Evolutionary conservation across 2,113 vertebrate genomes (phyloP), one percentile per base, ranked within the genome.

Genomic region (Hydrolagus affinis): DNA sequence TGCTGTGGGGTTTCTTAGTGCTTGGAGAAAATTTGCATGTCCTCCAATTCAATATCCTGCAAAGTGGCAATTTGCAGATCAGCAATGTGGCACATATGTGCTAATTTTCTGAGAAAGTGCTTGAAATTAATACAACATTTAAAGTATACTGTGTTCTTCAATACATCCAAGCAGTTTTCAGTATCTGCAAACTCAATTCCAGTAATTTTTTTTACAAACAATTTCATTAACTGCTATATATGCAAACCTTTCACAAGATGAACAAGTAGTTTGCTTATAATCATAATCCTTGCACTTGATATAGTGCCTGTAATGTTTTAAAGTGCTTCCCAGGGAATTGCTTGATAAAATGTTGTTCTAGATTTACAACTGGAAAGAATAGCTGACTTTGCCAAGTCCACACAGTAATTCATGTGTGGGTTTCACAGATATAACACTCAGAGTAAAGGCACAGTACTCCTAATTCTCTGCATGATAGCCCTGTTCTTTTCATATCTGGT

Each of bases 11-110:
- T 32, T 66, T 83, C 66, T 4, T 59, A 25, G 21, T 62, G 57
- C 59, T 83, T 66, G 77, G 78, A 68, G 78, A 83, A 30, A 68
- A 66, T 83, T 83, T 83, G 32, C 62, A 66, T 60, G 15, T 83
- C 25, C 78, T 19, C 8, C 66, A 83, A 83, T 83, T 83, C 59
- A 28, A 83, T 32, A 83, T 68, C 62, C 25, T 66, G 25, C 60
- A 68, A 83, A 83, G 23, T 83, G 78, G 78, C 78, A 83, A 83
- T 83, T 83, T 83, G 78, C 78, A 83, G 25, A 83, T 83, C 78
- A 83, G 78, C 78, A 83, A 83, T 32, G 25, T 59, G 64, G 59
- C 23, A 64, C 77, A 30, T 32, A 59, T 23, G 30, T 83, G 32
- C 62, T 68, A 83, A 66, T 83, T 83, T 32, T 23, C 28, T 17